Evolutionary conservation across 2,888 invertebrate species (phyloP).

Genomic region (Diabrotica balteata): DNA sequence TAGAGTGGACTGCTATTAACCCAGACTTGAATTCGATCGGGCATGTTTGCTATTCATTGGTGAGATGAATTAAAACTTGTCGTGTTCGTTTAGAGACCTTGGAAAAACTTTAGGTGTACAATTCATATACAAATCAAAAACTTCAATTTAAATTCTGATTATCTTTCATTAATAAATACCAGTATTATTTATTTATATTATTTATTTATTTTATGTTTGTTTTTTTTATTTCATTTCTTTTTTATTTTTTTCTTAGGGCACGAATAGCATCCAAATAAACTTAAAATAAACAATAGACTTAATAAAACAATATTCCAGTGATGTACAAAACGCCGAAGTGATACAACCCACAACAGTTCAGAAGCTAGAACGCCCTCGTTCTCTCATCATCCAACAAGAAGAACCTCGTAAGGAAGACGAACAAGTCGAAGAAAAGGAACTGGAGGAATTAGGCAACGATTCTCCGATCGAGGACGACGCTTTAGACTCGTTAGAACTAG

Average conservation of each 20-base stretch:
- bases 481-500: conserved; percentile 10
- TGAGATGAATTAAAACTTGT: too few relatives aligned
- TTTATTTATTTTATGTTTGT: too few relatives aligned
- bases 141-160: too few relatives aligned
- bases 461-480: background rate
- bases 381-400: conserved; percentile 63
- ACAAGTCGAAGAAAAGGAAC: conserved; percentile 33
- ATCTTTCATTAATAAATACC: too few relatives aligned
- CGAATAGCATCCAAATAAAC: conserved; percentile 57
- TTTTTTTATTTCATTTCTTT: conserved; percentile 23
- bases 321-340: conserved; percentile 38
- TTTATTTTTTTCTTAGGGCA: conserved; percentile 52
- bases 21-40: too few relatives aligned
- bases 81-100: too few relatives aligned
- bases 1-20: too few relatives aligned
- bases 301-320: conserved; percentile 52
- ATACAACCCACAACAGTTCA: conserved; percentile 33
- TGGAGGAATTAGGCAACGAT: conserved; percentile 24
- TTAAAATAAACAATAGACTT: background rate
- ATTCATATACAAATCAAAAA: too few relatives aligned
- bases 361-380: conserved; percentile 61
- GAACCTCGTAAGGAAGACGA: conserved; percentile 40
- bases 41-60: too few relatives aligned
- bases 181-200: too few relatives aligned
- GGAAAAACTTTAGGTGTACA: too few relatives aligned